These are phyloP conservation scores for Drosophila demipolita DNA, from an alignment of 2,888 invertebrate species.

Conservation along the genomic window DNA sequence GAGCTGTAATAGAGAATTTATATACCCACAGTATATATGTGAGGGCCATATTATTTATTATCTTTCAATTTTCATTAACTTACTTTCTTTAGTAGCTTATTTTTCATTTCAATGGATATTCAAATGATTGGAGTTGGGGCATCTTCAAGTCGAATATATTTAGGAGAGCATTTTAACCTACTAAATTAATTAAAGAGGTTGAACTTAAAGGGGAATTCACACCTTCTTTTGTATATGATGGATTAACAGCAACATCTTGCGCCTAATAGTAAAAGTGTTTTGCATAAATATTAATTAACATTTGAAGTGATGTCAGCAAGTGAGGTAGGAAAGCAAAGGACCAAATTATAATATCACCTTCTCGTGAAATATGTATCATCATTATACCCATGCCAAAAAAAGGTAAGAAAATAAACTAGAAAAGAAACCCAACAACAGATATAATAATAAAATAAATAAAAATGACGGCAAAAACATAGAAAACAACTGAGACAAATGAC, in stretches of 20 bases:
- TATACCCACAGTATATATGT: too few species aligned
- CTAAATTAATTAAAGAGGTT: slow-evolving; percentile 4
- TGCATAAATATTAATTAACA: slow-evolving; percentile 56
- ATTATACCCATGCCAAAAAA: slow-evolving; percentile 20
- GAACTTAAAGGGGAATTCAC: not conserved
- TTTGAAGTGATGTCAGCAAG: slow-evolving; percentile 31
- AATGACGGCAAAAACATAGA: slow-evolving; percentile 27
- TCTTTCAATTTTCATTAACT: not conserved
- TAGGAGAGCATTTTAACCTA: not conserved
- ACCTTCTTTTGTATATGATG: not conserved
- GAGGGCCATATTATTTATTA: not conserved
- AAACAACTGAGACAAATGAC: slow-evolving; percentile 56
- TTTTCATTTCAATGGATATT: not conserved
- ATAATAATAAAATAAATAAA: slow-evolving; percentile 28
- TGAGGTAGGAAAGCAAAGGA: slow-evolving; percentile 9
- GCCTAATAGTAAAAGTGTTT: slow-evolving; percentile 24
- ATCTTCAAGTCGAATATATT: not conserved
- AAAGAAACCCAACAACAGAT: slow-evolving; percentile 6
- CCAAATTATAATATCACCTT: slow-evolving; percentile 44
- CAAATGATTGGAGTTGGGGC: not conserved
- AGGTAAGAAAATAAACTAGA: not conserved
- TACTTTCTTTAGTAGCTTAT: not conserved
- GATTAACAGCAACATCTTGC: slow-evolving; percentile 19
- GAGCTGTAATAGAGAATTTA: not conserved
- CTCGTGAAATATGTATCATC: slow-evolving; percentile 54